Conservation (phyloP, 2,888 invertebrate species). For the Lissocephala sabroskyi region DNA sequence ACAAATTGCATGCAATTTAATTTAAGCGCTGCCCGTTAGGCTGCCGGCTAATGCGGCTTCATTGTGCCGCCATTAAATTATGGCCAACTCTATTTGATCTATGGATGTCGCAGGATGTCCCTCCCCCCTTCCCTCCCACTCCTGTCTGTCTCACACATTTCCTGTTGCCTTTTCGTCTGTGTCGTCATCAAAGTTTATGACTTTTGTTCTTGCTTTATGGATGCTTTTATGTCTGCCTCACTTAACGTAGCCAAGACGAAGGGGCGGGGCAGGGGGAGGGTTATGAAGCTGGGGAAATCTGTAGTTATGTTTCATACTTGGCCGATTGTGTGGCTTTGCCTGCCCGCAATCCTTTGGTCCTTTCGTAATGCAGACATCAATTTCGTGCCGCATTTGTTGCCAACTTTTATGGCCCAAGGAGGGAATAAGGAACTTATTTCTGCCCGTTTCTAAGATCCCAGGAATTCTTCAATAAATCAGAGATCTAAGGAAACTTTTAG, state of each 20-base stretch:
- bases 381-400: constrained; percentile 4
- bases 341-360: too few species aligned
- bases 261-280: not conserved
- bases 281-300: not conserved
- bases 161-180: constrained; percentile 5
- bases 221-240: constrained; percentile 28
- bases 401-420: constrained; percentile 7
- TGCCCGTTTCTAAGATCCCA: too few species aligned
- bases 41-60: not conserved
- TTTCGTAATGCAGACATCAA: constrained; percentile 25
- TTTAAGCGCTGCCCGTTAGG: not conserved
- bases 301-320: constrained; percentile 1
- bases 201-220: constrained; percentile 40
- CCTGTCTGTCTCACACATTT: not conserved
- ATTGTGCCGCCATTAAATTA: constrained; percentile 1
- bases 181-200: constrained; percentile 30
- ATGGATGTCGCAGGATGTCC: too few species aligned
- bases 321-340: constrained; percentile 5
- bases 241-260: constrained; percentile 22
- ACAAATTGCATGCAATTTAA: not conserved
- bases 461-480: too few species aligned
- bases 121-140: not conserved
- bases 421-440: too few species aligned
- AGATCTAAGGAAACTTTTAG: too few species aligned
- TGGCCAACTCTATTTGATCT: not conserved